These are phyloP conservation scores for Sorex fumeus DNA, from an alignment of 2,113 vertebrate genomes.

Conservation along the genomic window DNA sequence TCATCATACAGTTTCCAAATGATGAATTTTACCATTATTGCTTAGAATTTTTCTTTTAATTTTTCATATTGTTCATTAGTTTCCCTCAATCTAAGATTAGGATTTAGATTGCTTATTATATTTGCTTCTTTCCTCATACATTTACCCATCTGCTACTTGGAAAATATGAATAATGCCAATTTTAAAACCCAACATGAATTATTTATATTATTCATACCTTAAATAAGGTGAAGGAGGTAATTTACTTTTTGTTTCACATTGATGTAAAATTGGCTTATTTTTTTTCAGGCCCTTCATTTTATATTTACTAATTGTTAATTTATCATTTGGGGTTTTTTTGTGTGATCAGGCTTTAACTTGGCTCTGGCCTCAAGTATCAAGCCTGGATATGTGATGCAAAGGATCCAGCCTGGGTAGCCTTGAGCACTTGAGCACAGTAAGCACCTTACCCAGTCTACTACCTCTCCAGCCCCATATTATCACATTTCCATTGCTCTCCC, in stretches of 20 bases:
- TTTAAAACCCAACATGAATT: not conserved
- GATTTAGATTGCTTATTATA: not conserved
- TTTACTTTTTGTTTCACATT: not conserved
- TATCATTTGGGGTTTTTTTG: not conserved
- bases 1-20: no score
- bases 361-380: not conserved
- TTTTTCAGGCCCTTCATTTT: not conserved
- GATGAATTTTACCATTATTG: not conserved
- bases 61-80: constrained; percentile 28
- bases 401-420: no score
- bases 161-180: not conserved
- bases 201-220: not conserved
- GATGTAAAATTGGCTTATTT: not conserved
- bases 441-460: no score
- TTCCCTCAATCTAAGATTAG: not conserved
- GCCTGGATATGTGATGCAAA: not conserved
- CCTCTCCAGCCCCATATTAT: no score
- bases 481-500: not conserved
- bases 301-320: not conserved
- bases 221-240: not conserved
- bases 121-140: not conserved
- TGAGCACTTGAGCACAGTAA: no score
- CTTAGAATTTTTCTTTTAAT: not conserved
- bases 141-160: not conserved
- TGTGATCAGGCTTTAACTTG: no score